Base-by-base conservation (phyloP, 2,888 invertebrate species). In the Parapristionchus giblindavisi region DNA sequence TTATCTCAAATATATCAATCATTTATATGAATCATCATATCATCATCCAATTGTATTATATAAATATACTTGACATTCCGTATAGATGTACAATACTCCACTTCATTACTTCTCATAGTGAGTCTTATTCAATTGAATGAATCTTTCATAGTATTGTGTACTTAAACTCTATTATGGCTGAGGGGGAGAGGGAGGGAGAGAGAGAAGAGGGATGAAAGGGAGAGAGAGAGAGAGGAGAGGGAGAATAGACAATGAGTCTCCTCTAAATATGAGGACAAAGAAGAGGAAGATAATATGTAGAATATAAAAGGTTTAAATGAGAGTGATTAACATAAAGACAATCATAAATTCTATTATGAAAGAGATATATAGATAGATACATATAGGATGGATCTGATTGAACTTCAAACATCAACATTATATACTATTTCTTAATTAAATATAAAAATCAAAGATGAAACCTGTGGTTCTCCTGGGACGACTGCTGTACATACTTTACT, bases 401-500 rank as follows among this genome's bases (percentile, higher is more conserved):
- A 4, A 27, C 27, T 29, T 61, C 61, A 24, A 4, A 8, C 43
- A 8, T 43, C 17, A 14, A 8, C 43, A 43, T 17, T 43, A 43
- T 17, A 43, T 17, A 14, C 43, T 17, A 17, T 43, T 8, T 8
- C 43, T 17, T 43, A 14, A 14, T 21, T 14, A 48, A 48, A 48
- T 14, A 48, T 48, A 21, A 48, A 21, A 48, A 48, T n/a, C 11
- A 48, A 48, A 14, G 21, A 8, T 56, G 21, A 24, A 8, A 82
- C 83, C 78, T 83, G 95, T 0, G 95, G 95, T 85, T 96, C 95
- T 56, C 93, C 93, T 0, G 93, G 93, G 29, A 93, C 92, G 32
- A 96, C 95, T 75, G 92, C 92, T 0, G 96, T 96, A 89, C 96
- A 97, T 75, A 95, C 91, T 77, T 94, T 93, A 89, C 96, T 96